Evolutionary conservation across 1,140 invertebrate species (phyloP).

Genomic region (Ostrea denselamellosa): DNA sequence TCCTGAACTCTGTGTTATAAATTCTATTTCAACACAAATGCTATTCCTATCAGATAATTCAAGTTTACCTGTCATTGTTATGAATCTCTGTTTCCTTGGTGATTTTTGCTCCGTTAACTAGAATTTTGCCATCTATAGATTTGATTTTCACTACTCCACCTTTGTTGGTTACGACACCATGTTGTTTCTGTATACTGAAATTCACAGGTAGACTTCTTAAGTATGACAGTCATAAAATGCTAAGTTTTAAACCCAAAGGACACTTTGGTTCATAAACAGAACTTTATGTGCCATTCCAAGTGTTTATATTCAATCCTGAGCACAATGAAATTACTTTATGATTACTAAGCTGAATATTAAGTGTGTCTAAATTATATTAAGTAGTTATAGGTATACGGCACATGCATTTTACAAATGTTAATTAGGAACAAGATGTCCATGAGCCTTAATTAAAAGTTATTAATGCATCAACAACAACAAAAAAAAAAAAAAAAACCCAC

Average conservation of each 20-base stretch:
- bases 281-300: not conserved
- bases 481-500: too few species aligned
- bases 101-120: slow-evolving; percentile 81
- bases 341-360: too few species aligned
- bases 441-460: too few species aligned
- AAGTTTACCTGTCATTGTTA: slow-evolving; percentile 82
- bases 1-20: too few species aligned
- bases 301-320: not conserved
- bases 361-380: too few species aligned
- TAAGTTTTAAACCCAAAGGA: not conserved
- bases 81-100: slow-evolving; percentile 79
- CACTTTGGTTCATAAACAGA: not conserved
- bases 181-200: slow-evolving; percentile 81
- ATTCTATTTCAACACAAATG: too few species aligned
- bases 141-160: slow-evolving; percentile 80
- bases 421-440: not conserved
- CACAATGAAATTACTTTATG: not conserved
- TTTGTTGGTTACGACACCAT: slow-evolving; percentile 80
- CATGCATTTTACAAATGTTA: not conserved
- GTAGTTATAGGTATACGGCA: too few species aligned
- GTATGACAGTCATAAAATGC: not conserved
- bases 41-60: not conserved
- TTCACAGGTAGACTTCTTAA: not conserved
- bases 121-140: slow-evolving; percentile 78
- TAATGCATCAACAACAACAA: too few species aligned